Evolutionary conservation across 1,140 invertebrate species (phyloP).

Genomic region (Calliphora vicina): DNA sequence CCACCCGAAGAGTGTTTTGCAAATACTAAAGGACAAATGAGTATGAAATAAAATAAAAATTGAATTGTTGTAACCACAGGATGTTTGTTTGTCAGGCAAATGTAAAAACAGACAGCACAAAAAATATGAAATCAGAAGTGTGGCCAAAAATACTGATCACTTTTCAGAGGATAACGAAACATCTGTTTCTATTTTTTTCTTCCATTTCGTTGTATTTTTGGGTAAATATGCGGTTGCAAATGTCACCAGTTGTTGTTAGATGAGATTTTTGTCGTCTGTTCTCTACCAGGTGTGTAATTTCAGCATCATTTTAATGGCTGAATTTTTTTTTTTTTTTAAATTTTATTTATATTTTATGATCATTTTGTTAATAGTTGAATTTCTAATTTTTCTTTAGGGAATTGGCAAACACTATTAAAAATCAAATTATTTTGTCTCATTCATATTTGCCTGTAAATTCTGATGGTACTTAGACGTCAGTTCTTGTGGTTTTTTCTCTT

Average conservation of each 20-base stretch:
- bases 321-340: not conserved
- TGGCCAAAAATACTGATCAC: slow-evolving; percentile 33
- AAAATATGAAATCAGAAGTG: slow-evolving; percentile 16
- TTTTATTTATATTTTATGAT: slow-evolving; percentile 7
- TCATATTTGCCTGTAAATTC: not conserved
- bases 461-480: not conserved
- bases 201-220: not conserved
- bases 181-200: not conserved
- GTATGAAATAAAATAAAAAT: not conserved
- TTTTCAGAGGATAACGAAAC: slow-evolving; percentile 15
- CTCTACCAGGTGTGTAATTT: not conserved
- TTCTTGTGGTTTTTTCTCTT: not conserved
- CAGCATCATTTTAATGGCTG: not conserved
- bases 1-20: slow-evolving; percentile 28
- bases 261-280: slow-evolving; percentile 1
- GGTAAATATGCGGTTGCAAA: slow-evolving; percentile 19
- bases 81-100: slow-evolving; percentile 29
- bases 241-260: slow-evolving; percentile 19
- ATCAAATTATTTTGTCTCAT: not conserved
- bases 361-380: slow-evolving; percentile 30
- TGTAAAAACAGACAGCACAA: not conserved
- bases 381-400: slow-evolving; percentile 21
- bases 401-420: not conserved
- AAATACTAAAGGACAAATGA: slow-evolving; percentile 2
- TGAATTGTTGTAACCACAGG: slow-evolving; percentile 31